Evolutionary conservation across 2,888 invertebrate species (phyloP), one percentile per base, ranked within the genome.

Genomic region (Polydrusus pterygomalis): DNA sequence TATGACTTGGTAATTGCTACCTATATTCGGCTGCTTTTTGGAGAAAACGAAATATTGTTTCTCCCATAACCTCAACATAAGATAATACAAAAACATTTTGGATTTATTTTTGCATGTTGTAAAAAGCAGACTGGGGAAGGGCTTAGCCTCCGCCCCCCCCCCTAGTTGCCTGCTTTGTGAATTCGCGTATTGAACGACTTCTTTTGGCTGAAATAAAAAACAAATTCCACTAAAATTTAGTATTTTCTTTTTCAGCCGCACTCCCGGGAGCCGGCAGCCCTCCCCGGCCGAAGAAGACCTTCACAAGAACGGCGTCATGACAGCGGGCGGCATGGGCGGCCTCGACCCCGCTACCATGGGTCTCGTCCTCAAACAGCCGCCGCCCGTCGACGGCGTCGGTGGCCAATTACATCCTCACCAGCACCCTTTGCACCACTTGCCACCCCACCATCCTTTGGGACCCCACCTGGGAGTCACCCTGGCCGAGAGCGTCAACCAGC

Each of bases 251-350:
- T 90, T 68, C 89, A 96, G 95, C 87, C 95, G 96, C 83, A 96
- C 96, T 80, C 95, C 95, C 49, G 96, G 96, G 69, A 96, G 97
- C 84, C 92, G 96, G 84, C 97, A 97, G 88, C 96, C 96, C 78
- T 97, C 97, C 54, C 97, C 97, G 64, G 95, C 96, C 15, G 96
- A 96, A 88, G 95, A 95, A 84, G 95, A 95, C 75, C 88, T 91
- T 74, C 90, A 89, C 78, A 92, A 92, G 84, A 91, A 91, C 82
- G 83, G 87, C 70, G 56, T 71, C 3, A 73, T 77, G 13, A 63
- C 63, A 7, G 20, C 72, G 18, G 74, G 70, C 30, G 74, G 77
- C 10, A 74, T 73, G 20, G 82, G 83, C 70, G 80, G 82, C n/a
- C 81, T 86, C 65, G 85, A 85, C 77, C 83, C 84, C 83, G 89